Evolutionary conservation across 2,888 invertebrate genomes (phyloP).

Genomic region (Trilocha varians): DNA sequence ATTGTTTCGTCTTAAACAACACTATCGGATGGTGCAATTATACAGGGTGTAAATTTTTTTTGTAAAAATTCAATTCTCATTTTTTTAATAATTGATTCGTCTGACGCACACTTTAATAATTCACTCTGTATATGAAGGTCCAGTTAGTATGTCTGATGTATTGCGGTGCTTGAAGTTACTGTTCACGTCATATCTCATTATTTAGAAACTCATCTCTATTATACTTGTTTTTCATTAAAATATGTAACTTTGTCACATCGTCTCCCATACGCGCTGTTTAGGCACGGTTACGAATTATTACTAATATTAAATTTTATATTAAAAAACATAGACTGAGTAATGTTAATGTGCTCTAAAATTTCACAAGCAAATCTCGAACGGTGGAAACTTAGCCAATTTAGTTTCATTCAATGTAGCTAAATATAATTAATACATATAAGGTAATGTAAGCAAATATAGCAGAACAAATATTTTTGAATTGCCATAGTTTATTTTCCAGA

Average conservation of each 20-base stretch:
- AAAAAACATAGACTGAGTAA: constrained; percentile 61
- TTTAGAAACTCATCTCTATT: not conserved
- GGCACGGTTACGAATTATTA: constrained; percentile 17
- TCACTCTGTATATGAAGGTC: no score
- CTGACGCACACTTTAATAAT: no score
- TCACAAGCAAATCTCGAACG: constrained; percentile 22
- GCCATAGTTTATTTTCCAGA: not conserved
- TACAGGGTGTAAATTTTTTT: no score
- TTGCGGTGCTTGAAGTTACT: no score
- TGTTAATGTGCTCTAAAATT: constrained; percentile 46
- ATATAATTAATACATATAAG: not conserved
- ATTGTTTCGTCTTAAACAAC: no score
- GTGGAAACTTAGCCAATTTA: constrained; percentile 11
- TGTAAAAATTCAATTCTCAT: no score
- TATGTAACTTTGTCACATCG: constrained; percentile 14
- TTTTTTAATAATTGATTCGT: no score
- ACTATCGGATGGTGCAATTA: no score
- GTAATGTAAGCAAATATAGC: not conserved
- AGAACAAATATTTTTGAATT: constrained; percentile 11
- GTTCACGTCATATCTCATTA: no score
- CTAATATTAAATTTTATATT: constrained; percentile 31
- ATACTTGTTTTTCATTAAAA: constrained; percentile 1
- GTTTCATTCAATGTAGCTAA: not conserved
- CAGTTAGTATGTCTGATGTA: no score
- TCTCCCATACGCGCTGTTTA: not conserved